phyloP scores from a whole-genome alignment of 2,113 vertebrate species.

The Clinocottus analis region DNA sequence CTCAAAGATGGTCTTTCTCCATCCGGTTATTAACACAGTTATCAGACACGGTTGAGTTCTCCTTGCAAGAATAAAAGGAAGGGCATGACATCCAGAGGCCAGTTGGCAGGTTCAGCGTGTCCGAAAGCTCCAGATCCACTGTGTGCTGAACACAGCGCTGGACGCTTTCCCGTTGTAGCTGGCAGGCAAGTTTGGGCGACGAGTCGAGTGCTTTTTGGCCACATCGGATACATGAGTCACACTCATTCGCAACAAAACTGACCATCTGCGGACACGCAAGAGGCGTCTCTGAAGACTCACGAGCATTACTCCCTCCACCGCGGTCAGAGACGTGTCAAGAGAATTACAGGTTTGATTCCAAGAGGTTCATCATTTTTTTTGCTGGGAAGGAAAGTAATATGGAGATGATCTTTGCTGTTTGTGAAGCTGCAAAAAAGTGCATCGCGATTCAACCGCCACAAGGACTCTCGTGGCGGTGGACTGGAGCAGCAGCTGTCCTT shows the following conservation, averaged over 20 bases:
- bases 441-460: conserved; percentile 13
- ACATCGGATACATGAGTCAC: conserved; percentile 49
- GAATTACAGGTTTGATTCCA: conserved; percentile 28
- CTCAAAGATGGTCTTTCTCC: background rate
- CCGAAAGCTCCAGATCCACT: conserved; percentile 37
- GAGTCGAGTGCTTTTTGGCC: conserved; percentile 50
- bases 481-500: background rate
- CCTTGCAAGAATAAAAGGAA: conserved; percentile 27
- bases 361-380: conserved; percentile 17
- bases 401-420: conserved; percentile 13
- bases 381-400: conserved; percentile 20
- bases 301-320: conserved; percentile 5
- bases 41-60: conserved; percentile 14
- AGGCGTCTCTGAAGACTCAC: conserved; percentile 13
- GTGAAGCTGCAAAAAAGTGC: conserved; percentile 11
- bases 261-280: conserved; percentile 46
- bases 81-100: conserved; percentile 41
- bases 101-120: conserved; percentile 46
- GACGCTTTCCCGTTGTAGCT: conserved; percentile 47
- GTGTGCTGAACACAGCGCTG: conserved; percentile 28
- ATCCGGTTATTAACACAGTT: background rate
- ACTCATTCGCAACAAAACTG: conserved; percentile 29
- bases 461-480: background rate
- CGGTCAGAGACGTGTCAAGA: conserved; percentile 21
- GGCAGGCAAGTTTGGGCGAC: conserved; percentile 29